Percentiles rank a stretch among this genome's conserved stretches.
Evolutionary conservation across 2,888 invertebrate genomes (phyloP).

Genomic region (Eudemis profundana): DNA sequence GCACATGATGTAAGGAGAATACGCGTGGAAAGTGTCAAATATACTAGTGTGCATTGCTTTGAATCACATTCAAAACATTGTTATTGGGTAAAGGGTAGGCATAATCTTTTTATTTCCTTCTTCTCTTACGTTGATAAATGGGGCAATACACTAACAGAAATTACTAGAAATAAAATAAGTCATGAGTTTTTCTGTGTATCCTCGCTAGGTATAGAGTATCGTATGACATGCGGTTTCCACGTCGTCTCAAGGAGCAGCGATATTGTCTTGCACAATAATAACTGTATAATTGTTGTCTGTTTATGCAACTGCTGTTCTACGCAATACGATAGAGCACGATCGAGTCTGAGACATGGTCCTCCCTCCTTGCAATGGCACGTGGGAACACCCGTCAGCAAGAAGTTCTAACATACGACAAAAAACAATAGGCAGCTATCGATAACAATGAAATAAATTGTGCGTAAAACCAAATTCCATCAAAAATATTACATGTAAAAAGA

Average conservation of each 20-base stretch:
- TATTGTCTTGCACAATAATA: constrained; percentile 14
- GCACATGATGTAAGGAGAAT: no score
- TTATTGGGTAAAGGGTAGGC: not conserved
- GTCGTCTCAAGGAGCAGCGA: constrained; percentile 6
- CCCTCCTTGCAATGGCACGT: not conserved
- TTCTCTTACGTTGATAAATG: not conserved
- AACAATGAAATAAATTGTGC: no score
- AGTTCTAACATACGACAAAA: not conserved
- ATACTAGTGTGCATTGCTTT: no score
- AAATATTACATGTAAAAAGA: no score
- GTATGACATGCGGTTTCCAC: constrained; percentile 11
- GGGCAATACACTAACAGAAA: not conserved
- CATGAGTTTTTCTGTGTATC: constrained; percentile 25
- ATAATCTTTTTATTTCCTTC: not conserved
- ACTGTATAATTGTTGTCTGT: constrained; percentile 18
- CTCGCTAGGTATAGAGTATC: constrained; percentile 8
- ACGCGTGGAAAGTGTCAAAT: no score
- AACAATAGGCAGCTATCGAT: constrained; percentile 1
- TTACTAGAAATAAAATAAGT: constrained; percentile 2
- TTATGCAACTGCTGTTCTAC: constrained; percentile 19
- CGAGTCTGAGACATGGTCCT: not conserved
- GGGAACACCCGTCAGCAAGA: constrained; percentile 20
- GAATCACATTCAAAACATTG: no score
- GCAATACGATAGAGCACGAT: constrained; percentile 29
- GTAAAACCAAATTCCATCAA: no score